phyloP scores from a whole-genome alignment of 2,797 vertebrate species.

The Characodon lateralis region DNA sequence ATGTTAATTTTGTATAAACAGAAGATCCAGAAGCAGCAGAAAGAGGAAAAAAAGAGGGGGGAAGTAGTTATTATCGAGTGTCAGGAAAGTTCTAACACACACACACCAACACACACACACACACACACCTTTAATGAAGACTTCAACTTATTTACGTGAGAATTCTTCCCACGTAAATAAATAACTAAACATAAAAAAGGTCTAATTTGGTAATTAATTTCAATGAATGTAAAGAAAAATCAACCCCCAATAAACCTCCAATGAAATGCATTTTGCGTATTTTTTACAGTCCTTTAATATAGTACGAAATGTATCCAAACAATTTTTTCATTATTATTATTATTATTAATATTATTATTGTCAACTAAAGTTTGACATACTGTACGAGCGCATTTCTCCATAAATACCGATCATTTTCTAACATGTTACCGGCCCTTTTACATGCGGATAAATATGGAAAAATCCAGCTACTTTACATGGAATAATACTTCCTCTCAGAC shows the following conservation, averaged over 20 bases:
- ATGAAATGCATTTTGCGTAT: conserved; percentile 85
- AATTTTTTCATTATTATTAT: conserved; percentile 85
- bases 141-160: neutral
- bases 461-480: conserved; percentile 92
- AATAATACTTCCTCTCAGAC: conserved; percentile 93
- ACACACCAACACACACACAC: neutral
- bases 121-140: neutral
- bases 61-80: conserved; percentile 80
- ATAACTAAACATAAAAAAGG: neutral
- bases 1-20: conserved; percentile 80
- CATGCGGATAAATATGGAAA: conserved; percentile 95
- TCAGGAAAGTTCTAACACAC: conserved; percentile 71
- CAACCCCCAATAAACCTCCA: conserved; percentile 84
- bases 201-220: neutral
- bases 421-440: conserved; percentile 97
- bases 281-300: conserved; percentile 98
- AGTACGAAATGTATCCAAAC: conserved; percentile 99
- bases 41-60: conserved; percentile 28
- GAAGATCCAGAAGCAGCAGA: conserved; percentile 73
- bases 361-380: conserved; percentile 98
- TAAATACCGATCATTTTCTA: conserved; percentile 99
- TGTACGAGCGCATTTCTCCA: conserved; percentile 95
- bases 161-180: neutral
- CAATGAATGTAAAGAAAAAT: neutral
- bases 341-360: conserved; percentile 58